phyloP scores from a whole-genome alignment of 1,140 invertebrate species.

The Atopsyche davidsoni region DNA sequence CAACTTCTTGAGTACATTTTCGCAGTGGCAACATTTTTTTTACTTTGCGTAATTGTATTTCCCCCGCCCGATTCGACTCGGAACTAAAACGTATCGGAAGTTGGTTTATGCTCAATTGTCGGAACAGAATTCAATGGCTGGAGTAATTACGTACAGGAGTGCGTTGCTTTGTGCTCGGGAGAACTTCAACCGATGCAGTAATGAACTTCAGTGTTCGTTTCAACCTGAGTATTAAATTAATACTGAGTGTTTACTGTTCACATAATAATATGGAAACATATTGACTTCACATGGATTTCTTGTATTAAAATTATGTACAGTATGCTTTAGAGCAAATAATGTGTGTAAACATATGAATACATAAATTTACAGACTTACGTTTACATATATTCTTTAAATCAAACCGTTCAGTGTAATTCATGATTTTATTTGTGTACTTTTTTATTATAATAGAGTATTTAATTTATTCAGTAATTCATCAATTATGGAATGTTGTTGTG shows the following conservation, averaged over 20 bases:
- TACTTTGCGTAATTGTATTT: too few species aligned
- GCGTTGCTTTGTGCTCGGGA: neutral
- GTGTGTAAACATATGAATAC: neutral
- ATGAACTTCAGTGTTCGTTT: neutral
- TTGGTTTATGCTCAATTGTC: constrained; percentile 29
- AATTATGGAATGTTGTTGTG: neutral
- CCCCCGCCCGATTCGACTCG: too few species aligned
- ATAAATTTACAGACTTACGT: too few species aligned
- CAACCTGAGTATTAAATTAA: neutral
- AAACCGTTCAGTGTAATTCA: too few species aligned
- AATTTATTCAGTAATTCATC: neutral
- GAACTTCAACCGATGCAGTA: neutral
- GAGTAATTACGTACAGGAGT: constrained; percentile 23
- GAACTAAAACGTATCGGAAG: constrained; percentile 27
- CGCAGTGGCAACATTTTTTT: too few species aligned
- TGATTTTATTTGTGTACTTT: too few species aligned
- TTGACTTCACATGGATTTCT: neutral
- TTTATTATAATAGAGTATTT: too few species aligned
- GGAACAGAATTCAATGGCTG: constrained; percentile 20
- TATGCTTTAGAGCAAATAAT: neutral
- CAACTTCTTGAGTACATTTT: too few species aligned
- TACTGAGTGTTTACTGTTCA: neutral
- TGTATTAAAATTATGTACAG: neutral
- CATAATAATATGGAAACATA: neutral
- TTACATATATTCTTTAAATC: too few species aligned